phyloP scores from a whole-genome alignment of 2,113 vertebrate genomes.

The Rhinolophus ferrumequinum region DNA sequence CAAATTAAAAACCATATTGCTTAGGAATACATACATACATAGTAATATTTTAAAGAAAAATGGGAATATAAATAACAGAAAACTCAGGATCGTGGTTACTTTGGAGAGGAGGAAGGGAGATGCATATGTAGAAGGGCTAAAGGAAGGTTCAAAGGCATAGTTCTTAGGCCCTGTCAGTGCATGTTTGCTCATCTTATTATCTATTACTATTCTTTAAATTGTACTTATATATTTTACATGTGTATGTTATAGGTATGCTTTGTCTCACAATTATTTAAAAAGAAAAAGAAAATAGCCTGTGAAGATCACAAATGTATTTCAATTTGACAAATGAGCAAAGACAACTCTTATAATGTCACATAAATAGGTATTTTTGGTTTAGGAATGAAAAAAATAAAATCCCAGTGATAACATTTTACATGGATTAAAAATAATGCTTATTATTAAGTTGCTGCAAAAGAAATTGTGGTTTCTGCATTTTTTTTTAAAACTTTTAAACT shows the following conservation, averaged over 20 bases:
- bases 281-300: background rate
- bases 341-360: background rate
- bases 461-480: too few relatives aligned
- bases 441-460: too few relatives aligned
- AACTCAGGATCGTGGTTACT: background rate
- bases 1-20: background rate
- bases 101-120: background rate
- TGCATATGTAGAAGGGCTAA: background rate
- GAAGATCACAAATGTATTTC: background rate
- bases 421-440: background rate
- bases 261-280: background rate
- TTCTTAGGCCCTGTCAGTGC: background rate
- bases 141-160: background rate
- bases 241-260: background rate
- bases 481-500: too few relatives aligned
- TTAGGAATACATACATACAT: background rate
- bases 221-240: background rate
- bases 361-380: background rate
- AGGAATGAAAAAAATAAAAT: background rate
- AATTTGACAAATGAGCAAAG: background rate
- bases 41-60: slow-evolving; percentile 7
- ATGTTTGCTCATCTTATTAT: background rate
- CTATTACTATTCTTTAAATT: background rate
- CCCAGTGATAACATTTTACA: background rate
- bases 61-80: background rate